Evolutionary conservation across 2,888 invertebrate genomes (phyloP).

Genomic region (Leptinotarsa peninsularis): DNA sequence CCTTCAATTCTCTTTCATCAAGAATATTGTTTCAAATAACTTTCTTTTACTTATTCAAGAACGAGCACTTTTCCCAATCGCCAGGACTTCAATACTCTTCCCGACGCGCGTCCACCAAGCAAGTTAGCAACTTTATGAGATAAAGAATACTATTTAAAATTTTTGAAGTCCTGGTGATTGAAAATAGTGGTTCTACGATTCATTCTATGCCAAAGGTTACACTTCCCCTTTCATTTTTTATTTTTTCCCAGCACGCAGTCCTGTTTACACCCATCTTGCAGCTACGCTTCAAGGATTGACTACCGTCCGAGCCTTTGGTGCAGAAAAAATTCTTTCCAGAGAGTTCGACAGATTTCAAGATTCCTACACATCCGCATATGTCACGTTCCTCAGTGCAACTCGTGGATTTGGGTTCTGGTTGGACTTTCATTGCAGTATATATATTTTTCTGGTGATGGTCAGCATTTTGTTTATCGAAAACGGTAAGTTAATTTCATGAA

Average conservation of each 20-base stretch:
- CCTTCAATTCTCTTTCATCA: too few relatives aligned
- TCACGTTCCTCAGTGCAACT: constrained; percentile 72
- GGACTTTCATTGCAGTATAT: constrained; percentile 75
- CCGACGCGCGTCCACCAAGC: too few relatives aligned
- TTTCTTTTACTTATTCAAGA: too few relatives aligned
- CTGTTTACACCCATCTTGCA: constrained; percentile 80
- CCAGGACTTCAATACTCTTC: too few relatives aligned
- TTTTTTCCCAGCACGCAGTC: constrained; percentile 75
- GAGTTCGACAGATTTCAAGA: constrained; percentile 75
- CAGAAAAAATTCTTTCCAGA: constrained; percentile 70
- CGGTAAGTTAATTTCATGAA: neutral
- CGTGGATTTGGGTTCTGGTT: constrained; percentile 79
- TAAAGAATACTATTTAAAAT: too few relatives aligned
- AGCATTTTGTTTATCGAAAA: constrained; percentile 64
- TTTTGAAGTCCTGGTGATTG: too few relatives aligned
- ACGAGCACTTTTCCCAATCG: neutral
- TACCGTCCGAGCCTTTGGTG: constrained; percentile 79
- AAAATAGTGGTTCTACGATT: too few relatives aligned
- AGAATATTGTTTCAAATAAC: too few relatives aligned
- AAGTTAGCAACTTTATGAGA: too few relatives aligned
- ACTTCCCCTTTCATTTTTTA: neutral
- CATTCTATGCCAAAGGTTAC: too few relatives aligned
- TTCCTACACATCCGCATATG: constrained; percentile 80
- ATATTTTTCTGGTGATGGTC: constrained; percentile 74
- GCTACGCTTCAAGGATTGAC: constrained; percentile 81